A percentile compares a stretch with the other conserved stretches of the same genome.
Conservation (phyloP, 2,797 vertebrate genomes). For the Siniperca obscura region DNA sequence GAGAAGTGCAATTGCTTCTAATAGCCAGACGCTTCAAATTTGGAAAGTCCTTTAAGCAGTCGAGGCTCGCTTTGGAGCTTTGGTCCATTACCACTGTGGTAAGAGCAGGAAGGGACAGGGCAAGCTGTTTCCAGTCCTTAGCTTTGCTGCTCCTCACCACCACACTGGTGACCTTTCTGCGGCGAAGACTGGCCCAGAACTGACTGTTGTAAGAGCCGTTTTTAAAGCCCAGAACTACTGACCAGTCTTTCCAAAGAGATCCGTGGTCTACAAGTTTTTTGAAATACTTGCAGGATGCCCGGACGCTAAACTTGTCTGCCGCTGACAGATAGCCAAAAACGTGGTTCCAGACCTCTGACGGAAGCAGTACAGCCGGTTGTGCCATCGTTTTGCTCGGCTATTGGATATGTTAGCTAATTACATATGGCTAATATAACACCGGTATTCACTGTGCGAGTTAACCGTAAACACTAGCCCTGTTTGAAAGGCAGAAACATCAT, state of each 20-base stretch:
- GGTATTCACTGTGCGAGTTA: too few species aligned
- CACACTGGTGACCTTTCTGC: slow-evolving; percentile 53
- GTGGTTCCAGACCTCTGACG: slow-evolving; percentile 70
- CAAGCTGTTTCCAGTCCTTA: slow-evolving; percentile 50
- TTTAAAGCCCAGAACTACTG: slow-evolving; percentile 49
- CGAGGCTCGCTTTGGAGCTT: not conserved
- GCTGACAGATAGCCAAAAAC: slow-evolving; percentile 62
- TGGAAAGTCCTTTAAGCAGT: slow-evolving; percentile 45
- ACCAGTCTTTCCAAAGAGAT: slow-evolving; percentile 73
- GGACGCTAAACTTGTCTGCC: slow-evolving; percentile 65
- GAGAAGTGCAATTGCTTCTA: not conserved
- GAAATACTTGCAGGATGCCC: slow-evolving; percentile 67
- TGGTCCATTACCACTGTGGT: slow-evolving; percentile 44
- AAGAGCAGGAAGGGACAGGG: slow-evolving; percentile 57
- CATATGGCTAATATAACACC: not conserved
- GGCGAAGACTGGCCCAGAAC: slow-evolving; percentile 74
- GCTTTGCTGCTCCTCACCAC: slow-evolving; percentile 49
- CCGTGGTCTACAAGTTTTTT: slow-evolving; percentile 65
- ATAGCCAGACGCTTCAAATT: slow-evolving; percentile 61
- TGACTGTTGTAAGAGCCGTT: slow-evolving; percentile 39
- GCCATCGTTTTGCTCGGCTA: slow-evolving; percentile 35
- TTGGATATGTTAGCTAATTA: not conserved
- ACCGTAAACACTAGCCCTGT: too few species aligned
- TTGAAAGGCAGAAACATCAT: rapidly evolving
- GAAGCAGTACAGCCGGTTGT: slow-evolving; percentile 26